Base-by-base conservation (phyloP, 1,140 invertebrate species). In the Eupeodes corollae region DNA sequence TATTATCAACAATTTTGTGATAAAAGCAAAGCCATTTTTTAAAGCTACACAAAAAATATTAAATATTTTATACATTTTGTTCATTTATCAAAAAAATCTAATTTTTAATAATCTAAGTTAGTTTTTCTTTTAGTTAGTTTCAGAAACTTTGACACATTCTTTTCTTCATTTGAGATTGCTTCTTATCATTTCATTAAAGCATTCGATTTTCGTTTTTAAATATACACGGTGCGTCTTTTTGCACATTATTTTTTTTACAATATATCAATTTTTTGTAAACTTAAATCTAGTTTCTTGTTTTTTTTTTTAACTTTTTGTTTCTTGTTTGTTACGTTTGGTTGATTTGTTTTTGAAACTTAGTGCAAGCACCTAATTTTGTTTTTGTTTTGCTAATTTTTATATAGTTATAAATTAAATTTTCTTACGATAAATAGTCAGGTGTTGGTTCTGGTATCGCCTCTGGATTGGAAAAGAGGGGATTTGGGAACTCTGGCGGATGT, bases 401-500 rank as follows among this genome's bases (percentile, higher is more conserved):
- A n/a, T n/a, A n/a, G n/a, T 26, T 26, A 26, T 26, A 26, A 26
- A 26, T 26, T 26, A 26, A 16, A 16, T 5, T n/a, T 14, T 31
- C 41, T 58, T 67, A 68, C 50, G 66, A 68, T 42, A 68, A 47
- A 49, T 68, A 68, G 35, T 68, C 66, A 33, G 73, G 72, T 67
- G 73, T 73, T 58, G 73, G 72, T 49, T 66, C 67, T 44, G 63
- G 71, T 62, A 64, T 66, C 53, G 63, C 60, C 58, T 85, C 80
- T 57, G 78, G 83, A 57, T 88, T 89, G 58, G 89, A 88, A 70
- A 93, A 92, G 54, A 95, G 74, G 44, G 91, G 90, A 67, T 95
- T 94, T 44, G 91, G 91, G 73, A 95, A 93, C 71, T 94, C 89
- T 52, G 88, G 85, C 44, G 91, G 91, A 75, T 95, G 91, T 52